Conservation (phyloP, 2,888 invertebrate species). For the Cetonia aurata region DNA sequence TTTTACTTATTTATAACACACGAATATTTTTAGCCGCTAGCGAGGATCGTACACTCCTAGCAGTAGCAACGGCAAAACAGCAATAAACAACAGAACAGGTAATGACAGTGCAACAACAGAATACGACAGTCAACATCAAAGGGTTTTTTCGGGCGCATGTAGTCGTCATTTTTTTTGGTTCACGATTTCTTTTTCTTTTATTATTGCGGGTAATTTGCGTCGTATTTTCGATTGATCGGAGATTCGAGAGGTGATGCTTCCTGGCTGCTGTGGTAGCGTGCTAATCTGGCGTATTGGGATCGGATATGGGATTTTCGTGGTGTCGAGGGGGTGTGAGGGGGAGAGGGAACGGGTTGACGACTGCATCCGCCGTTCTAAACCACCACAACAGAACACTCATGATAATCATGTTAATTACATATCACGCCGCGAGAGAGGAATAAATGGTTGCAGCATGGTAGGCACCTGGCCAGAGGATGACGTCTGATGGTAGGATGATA, state of each 20-base stretch:
- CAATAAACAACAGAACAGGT: slow-evolving; percentile 62
- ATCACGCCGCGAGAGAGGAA: slow-evolving; percentile 66
- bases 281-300: no score
- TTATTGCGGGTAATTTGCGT: no score
- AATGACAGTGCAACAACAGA: slow-evolving; percentile 59
- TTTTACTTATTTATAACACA: slow-evolving; percentile 62
- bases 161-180: slow-evolving; percentile 19
- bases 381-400: slow-evolving; percentile 65
- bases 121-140: slow-evolving; percentile 60
- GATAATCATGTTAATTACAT: slow-evolving; percentile 70
- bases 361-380: slow-evolving; percentile 53
- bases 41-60: slow-evolving; percentile 57
- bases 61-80: slow-evolving; percentile 58
- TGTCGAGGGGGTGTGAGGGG: no score
- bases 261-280: no score
- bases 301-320: no score
- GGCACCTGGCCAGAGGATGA: slow-evolving; percentile 95
- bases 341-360: slow-evolving; percentile 49
- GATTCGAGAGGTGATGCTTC: no score
- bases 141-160: slow-evolving; percentile 41
- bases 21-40: slow-evolving; percentile 64
- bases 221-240: background rate
- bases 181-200: background rate
- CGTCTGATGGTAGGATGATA: slow-evolving; percentile 93
- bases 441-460: slow-evolving; percentile 68